Conservation (phyloP, 2,888 invertebrate genomes). For the Apoda limacodes region DNA sequence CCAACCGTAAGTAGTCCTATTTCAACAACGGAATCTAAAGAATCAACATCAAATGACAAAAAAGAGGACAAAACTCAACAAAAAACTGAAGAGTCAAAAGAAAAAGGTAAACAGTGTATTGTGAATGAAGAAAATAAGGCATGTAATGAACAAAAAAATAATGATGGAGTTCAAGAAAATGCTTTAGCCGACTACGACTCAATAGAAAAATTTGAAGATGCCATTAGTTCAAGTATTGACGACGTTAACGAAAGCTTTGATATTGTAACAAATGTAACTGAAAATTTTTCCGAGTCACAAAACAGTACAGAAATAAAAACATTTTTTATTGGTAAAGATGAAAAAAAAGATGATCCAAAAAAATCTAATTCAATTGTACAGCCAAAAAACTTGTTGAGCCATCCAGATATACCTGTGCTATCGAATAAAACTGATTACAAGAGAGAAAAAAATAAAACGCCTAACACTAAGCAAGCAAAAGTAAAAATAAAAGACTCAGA, state of each 20-base stretch:
- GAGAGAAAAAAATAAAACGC: slow-evolving; percentile 61
- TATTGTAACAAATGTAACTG: slow-evolving; percentile 44
- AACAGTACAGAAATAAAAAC: slow-evolving; percentile 43
- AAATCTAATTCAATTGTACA: slow-evolving; percentile 38
- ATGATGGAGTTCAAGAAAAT: slow-evolving; percentile 12
- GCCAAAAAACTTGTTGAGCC: slow-evolving; percentile 70
- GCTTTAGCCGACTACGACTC: no score
- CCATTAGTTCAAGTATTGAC: slow-evolving; percentile 50
- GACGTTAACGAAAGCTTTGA: slow-evolving; percentile 56
- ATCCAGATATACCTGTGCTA: slow-evolving; percentile 62
- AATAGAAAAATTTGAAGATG: slow-evolving; percentile 58
- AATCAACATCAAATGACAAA: slow-evolving; percentile 26
- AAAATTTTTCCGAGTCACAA: slow-evolving; percentile 18
- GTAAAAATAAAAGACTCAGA: slow-evolving; percentile 55
- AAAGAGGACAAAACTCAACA: slow-evolving; percentile 28
- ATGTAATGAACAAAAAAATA: slow-evolving; percentile 8
- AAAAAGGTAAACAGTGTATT: slow-evolving; percentile 42
- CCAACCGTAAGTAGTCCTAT: slow-evolving; percentile 12
- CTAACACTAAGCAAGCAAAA: slow-evolving; percentile 45
- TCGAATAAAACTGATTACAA: slow-evolving; percentile 65
- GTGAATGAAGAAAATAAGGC: slow-evolving; percentile 6
- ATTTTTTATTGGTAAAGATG: slow-evolving; percentile 31
- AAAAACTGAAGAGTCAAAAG: slow-evolving; percentile 26
- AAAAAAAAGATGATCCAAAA: slow-evolving; percentile 28
- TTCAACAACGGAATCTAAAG: slow-evolving; percentile 17